These are phyloP conservation scores for Aplodontia rufa DNA, from an alignment of 2,113 vertebrate species.

Conservation along the genomic window DNA sequence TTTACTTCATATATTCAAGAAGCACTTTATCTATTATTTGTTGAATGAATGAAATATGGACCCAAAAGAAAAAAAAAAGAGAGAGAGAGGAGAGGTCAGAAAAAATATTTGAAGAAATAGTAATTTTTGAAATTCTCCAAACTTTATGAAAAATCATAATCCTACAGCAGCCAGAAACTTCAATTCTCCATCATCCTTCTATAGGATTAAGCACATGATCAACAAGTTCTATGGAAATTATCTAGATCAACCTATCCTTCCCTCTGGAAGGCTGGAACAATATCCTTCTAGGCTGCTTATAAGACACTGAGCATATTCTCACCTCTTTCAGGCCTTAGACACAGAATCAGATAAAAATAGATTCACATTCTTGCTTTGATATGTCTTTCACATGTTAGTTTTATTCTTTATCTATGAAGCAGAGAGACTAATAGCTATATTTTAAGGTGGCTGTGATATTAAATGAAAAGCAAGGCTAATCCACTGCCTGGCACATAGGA, in stretches of 20 bases:
- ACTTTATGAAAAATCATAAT: too few species aligned
- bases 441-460: background rate
- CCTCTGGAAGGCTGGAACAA: background rate
- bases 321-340: background rate
- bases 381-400: background rate
- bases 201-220: background rate
- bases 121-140: too few species aligned
- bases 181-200: background rate
- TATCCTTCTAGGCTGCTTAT: background rate
- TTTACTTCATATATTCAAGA: too few species aligned
- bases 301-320: background rate
- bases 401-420: background rate
- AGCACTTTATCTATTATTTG: background rate
- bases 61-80: too few species aligned
- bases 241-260: background rate
- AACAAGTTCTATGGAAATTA: background rate
- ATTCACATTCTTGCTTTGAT: background rate
- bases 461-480: background rate
- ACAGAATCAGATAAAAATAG: background rate
- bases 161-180: background rate
- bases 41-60: background rate
- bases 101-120: too few species aligned
- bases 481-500: background rate
- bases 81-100: too few species aligned
- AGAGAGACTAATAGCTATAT: background rate